These are phyloP conservation scores for Thunnus maccoyii DNA, from an alignment of 2,113 vertebrate species.

Conservation along the genomic window DNA sequence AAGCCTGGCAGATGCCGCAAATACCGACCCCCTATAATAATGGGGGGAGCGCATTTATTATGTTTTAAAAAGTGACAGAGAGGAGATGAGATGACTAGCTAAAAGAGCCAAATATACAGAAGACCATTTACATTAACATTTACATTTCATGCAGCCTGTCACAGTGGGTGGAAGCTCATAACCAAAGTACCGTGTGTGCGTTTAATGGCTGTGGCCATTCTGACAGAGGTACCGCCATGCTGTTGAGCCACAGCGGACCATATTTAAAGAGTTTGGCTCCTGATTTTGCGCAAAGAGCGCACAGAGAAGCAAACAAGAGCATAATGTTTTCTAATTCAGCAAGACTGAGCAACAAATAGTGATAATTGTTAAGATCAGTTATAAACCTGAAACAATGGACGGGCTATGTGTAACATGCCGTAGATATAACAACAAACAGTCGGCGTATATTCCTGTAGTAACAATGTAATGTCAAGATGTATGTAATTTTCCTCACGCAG, in stretches of 20 bases:
- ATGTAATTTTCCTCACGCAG: background rate
- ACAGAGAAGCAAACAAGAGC: background rate
- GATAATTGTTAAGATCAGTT: background rate
- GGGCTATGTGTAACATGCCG: background rate
- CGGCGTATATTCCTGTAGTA: background rate
- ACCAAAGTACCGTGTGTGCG: constrained; percentile 8
- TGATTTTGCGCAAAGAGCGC: background rate
- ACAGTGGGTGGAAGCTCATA: constrained; percentile 17
- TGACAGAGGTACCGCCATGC: constrained; percentile 1
- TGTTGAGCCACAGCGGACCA: background rate
- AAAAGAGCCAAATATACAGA: constrained; percentile 17
- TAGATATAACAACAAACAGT: background rate
- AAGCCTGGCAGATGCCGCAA: constrained; percentile 73
- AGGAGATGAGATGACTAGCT: constrained; percentile 5
- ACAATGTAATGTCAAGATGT: background rate
- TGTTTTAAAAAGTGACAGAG: constrained; percentile 51
- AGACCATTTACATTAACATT: constrained; percentile 57
- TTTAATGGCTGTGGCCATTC: background rate
- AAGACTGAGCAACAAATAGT: background rate
- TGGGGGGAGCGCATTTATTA: constrained; percentile 59
- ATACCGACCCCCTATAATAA: constrained; percentile 63
- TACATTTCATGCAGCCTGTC: constrained; percentile 41
- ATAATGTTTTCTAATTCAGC: background rate
- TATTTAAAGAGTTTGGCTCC: background rate
- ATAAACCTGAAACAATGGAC: background rate